phyloP scores from a whole-genome alignment of 2,888 invertebrate species.

The Parnassius mnemosyne region DNA sequence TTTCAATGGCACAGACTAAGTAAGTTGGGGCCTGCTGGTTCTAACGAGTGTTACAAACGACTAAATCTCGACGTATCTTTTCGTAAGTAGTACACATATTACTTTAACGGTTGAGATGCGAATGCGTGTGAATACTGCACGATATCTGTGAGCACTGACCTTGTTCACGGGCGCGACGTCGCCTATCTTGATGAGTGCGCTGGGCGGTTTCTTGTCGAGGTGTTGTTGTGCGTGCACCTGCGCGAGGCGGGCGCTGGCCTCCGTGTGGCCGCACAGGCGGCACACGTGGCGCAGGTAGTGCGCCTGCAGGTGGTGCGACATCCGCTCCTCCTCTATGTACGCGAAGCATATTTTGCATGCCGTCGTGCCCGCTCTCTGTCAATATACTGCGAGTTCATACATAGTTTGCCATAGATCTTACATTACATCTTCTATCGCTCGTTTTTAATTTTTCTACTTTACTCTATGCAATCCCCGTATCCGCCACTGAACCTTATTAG shows the following conservation, averaged over 20 bases:
- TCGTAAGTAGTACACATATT: no score
- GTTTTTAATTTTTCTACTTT: no score
- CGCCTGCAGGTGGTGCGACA: slow-evolving; percentile 45
- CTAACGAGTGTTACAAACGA: no score
- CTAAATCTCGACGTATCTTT: no score
- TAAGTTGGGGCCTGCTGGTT: no score
- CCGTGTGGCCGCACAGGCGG: slow-evolving; percentile 50
- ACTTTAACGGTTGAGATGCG: no score
- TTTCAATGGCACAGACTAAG: no score
- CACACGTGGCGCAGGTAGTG: slow-evolving; percentile 58
- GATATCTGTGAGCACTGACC: slow-evolving; percentile 26
- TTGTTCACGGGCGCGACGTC: slow-evolving; percentile 30
- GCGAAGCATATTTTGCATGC: slow-evolving; percentile 19
- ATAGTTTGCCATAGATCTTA: neutral
- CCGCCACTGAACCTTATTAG: no score
- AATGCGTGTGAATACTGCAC: no score
- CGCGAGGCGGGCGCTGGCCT: slow-evolving; percentile 49
- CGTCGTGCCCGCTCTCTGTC: slow-evolving; percentile 13
- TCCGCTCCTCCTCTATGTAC: slow-evolving; percentile 35
- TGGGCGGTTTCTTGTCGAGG: slow-evolving; percentile 34
- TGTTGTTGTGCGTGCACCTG: slow-evolving; percentile 47
- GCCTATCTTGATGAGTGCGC: slow-evolving; percentile 49
- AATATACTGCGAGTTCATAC: neutral
- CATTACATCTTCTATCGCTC: no score
- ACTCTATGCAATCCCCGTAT: no score